phyloP scores from a whole-genome alignment of 2,888 invertebrate species.

The Eurois occulta region DNA sequence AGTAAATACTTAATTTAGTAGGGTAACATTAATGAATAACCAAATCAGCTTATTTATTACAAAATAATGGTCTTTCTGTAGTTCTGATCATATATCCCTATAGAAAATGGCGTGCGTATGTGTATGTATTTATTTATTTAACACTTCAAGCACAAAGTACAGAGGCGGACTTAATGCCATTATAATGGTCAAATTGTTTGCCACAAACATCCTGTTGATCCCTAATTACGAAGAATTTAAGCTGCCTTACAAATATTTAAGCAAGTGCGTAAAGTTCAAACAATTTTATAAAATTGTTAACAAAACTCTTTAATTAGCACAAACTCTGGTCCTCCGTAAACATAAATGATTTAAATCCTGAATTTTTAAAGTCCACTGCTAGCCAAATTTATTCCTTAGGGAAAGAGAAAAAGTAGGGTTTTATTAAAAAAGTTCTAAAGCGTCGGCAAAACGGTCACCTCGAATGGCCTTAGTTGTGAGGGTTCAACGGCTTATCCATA shows the following conservation, averaged over 20 bases:
- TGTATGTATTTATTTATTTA: background rate
- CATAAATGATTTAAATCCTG: slow-evolving; percentile 79
- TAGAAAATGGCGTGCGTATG: background rate
- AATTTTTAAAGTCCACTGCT: slow-evolving; percentile 78
- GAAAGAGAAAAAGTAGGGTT: slow-evolving; percentile 76
- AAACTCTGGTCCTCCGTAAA: slow-evolving; percentile 68
- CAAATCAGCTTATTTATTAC: background rate
- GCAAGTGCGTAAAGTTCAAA: slow-evolving; percentile 34
- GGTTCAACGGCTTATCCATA: slow-evolving; percentile 1
- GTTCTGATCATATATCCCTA: too few species aligned
- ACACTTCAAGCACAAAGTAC: too few species aligned
- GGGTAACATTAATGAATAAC: background rate
- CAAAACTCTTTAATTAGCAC: slow-evolving; percentile 70
- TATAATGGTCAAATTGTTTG: background rate
- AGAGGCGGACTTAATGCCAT: too few species aligned
- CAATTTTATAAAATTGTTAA: slow-evolving; percentile 54
- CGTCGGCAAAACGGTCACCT: slow-evolving; percentile 65
- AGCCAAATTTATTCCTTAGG: slow-evolving; percentile 82
- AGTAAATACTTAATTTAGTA: background rate
- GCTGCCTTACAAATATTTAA: slow-evolving; percentile 38
- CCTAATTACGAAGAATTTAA: slow-evolving; percentile 36
- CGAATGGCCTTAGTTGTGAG: slow-evolving; percentile 55
- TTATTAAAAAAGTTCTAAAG: slow-evolving; percentile 86
- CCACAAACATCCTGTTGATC: slow-evolving; percentile 3
- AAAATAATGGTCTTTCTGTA: too few species aligned